Evolutionary conservation across 2,113 vertebrate genomes (phyloP).

Genomic region (Anoura caudifer): DNA sequence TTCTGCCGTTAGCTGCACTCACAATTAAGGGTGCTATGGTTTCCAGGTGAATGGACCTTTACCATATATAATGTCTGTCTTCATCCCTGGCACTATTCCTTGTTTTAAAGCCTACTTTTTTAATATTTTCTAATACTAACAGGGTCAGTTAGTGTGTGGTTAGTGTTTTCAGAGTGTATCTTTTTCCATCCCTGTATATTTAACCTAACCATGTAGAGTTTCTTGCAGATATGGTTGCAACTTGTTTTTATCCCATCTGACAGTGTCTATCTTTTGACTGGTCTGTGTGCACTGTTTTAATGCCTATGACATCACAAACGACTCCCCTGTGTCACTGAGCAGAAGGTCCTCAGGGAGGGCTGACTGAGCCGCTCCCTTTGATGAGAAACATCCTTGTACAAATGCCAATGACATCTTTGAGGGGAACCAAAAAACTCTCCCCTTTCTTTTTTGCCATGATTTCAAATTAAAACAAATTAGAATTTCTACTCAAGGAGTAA

Average conservation of each 20-base stretch:
- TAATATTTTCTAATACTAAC: not conserved
- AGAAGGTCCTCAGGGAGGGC: not conserved
- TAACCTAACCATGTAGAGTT: not conserved
- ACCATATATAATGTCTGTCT: not conserved
- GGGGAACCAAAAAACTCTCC: not conserved
- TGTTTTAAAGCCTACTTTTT: not conserved
- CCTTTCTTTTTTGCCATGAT: not conserved
- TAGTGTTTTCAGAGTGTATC: not conserved
- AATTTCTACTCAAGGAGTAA: not conserved
- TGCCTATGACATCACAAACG: not conserved
- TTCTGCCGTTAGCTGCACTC: not conserved
- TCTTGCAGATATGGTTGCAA: not conserved
- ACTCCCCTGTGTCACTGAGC: not conserved
- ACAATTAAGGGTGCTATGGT: not conserved
- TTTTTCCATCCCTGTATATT: not conserved
- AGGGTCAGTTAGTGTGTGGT: not conserved
- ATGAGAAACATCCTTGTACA: slow-evolving; percentile 3
- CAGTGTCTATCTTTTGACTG: not conserved
- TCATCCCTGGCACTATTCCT: not conserved
- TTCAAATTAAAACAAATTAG: slow-evolving; percentile 42
- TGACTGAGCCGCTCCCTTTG: not conserved
- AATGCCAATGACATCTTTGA: not conserved
- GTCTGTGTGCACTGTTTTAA: not conserved
- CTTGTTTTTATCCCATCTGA: not conserved
- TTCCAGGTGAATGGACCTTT: not conserved